Percentiles rank a stretch among this genome's conserved stretches.
Evolutionary conservation across 2,797 vertebrate species (phyloP).

Genomic region (Pelochelys cantorii): DNA sequence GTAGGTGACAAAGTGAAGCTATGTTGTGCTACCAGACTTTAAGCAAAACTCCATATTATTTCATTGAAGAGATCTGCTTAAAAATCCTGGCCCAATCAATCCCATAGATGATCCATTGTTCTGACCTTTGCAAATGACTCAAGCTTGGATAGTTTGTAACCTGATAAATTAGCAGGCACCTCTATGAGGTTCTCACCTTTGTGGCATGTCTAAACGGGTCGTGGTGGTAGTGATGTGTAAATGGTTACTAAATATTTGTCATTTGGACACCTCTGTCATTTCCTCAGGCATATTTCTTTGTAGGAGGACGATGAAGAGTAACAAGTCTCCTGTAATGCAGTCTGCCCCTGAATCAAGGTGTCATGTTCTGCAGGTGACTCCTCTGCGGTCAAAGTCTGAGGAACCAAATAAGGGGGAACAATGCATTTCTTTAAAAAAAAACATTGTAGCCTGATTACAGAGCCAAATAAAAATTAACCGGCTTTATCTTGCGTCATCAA

Average conservation of each 20-base stretch:
- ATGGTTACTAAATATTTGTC: neutral
- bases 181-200: slow-evolving; percentile 32
- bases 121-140: neutral
- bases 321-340: slow-evolving; percentile 44
- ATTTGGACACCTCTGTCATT: neutral
- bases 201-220: neutral
- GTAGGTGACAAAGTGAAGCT: accelerated
- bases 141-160: neutral
- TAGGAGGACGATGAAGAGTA: slow-evolving; percentile 60
- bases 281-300: slow-evolving; percentile 40
- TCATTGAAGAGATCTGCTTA: slow-evolving; percentile 29
- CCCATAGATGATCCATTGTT: neutral
- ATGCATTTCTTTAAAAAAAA: neutral
- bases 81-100: neutral
- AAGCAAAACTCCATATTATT: slow-evolving; percentile 16
- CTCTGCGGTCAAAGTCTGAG: slow-evolving; percentile 70
- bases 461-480: slow-evolving; percentile 25
- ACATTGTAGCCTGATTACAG: accelerated
- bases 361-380: slow-evolving; percentile 84
- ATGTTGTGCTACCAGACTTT: neutral
- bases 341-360: slow-evolving; percentile 77
- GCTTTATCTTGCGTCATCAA: neutral
- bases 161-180: neutral
- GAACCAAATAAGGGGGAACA: neutral
- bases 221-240: neutral